Evolutionary conservation across 2,888 invertebrate species (phyloP).

Genomic region (Cheiracanthium punctorium): DNA sequence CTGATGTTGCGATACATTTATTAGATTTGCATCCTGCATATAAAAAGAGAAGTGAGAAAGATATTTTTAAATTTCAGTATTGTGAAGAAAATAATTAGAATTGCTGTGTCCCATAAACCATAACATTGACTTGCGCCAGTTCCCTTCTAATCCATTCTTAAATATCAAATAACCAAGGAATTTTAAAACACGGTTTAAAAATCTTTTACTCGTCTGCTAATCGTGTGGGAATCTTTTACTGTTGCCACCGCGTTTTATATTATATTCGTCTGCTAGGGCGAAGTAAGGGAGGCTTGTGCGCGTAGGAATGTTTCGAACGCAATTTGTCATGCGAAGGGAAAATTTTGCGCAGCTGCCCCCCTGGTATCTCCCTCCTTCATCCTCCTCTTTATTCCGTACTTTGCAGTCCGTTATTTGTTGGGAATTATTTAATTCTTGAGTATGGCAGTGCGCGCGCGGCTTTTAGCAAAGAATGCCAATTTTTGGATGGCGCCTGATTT

Average conservation of each 20-base stretch:
- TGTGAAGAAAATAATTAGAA: too few relatives aligned
- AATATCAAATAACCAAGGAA: slow-evolving; percentile 49
- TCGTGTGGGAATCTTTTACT: slow-evolving; percentile 59
- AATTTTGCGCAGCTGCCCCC: neutral
- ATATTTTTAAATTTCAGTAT: too few relatives aligned
- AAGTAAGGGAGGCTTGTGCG: slow-evolving; percentile 14
- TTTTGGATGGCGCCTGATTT: neutral
- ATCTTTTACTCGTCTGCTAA: slow-evolving; percentile 51
- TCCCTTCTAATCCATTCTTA: neutral
- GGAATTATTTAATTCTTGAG: slow-evolving; percentile 11
- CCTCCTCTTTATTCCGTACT: neutral
- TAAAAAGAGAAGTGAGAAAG: too few relatives aligned
- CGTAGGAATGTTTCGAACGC: slow-evolving; percentile 33
- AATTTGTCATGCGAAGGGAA: slow-evolving; percentile 33
- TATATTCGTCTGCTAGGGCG: slow-evolving; percentile 26
- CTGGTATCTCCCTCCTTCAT: neutral
- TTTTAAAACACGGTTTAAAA: slow-evolving; percentile 58
- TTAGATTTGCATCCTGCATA: too few relatives aligned
- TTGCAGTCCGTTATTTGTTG: neutral
- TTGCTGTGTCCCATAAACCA: too few relatives aligned
- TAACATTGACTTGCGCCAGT: too few relatives aligned
- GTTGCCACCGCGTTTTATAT: slow-evolving; percentile 51
- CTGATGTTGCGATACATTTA: too few relatives aligned
- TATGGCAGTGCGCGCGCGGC: neutral
- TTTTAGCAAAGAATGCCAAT: slow-evolving; percentile 5